A percentile compares a stretch with the other conserved stretches of the same genome.
These are phyloP conservation scores for Premnoplex brunnescens DNA, from an alignment of 2,797 vertebrate genomes.

Conservation along the genomic window DNA sequence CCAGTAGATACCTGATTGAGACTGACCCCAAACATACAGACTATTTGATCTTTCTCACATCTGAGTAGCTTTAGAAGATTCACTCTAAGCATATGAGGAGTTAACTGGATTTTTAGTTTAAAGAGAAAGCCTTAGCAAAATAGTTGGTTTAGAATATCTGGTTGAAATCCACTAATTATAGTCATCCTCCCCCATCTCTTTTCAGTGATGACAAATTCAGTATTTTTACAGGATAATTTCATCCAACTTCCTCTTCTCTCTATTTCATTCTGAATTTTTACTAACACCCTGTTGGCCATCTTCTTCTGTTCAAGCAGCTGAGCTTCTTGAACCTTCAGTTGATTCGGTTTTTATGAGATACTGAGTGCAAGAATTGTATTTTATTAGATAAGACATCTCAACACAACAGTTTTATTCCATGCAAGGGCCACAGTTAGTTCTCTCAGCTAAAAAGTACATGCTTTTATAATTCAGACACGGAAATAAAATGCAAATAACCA, in stretches of 20 bases:
- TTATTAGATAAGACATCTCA: background rate
- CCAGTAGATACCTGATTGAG: background rate
- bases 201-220: constrained; percentile 27
- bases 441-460: background rate
- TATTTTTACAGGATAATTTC: constrained; percentile 22
- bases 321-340: background rate
- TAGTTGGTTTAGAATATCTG: background rate
- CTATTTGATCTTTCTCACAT: background rate
- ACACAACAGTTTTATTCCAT: background rate
- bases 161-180: constrained; percentile 50
- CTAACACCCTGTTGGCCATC: background rate
- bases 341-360: background rate
- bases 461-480: background rate
- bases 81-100: background rate
- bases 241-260: background rate
- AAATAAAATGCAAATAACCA: background rate
- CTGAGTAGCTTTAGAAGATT: background rate
- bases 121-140: background rate
- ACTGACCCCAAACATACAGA: rapidly evolving
- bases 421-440: background rate
- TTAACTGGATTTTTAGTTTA: background rate
- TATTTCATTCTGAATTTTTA: constrained; percentile 2
- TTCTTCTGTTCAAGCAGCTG: background rate
- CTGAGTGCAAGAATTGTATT: background rate
- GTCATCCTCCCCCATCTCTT: constrained; percentile 1